Evolutionary conservation across 2,888 invertebrate species (phyloP).

Genomic region (Carabus problematicus): DNA sequence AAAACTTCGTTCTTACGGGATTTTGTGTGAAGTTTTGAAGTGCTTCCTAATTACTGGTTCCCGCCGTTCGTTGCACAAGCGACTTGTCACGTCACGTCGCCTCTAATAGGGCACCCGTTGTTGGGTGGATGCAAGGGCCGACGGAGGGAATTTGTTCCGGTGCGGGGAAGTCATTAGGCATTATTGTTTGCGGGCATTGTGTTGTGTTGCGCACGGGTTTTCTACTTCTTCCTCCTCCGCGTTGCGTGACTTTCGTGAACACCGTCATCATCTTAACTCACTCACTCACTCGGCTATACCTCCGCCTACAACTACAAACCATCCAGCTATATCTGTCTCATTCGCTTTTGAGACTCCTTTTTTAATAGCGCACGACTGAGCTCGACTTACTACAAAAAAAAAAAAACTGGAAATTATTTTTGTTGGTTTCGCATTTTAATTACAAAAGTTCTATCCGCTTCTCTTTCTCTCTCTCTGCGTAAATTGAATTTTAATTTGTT

Average conservation of each 20-base stretch:
- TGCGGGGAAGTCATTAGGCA: slow-evolving; percentile 38
- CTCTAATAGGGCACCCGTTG: background rate
- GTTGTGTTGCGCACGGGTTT: slow-evolving; percentile 15
- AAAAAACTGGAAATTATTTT: slow-evolving; percentile 24
- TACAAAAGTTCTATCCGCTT: slow-evolving; percentile 20
- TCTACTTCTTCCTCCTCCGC: background rate
- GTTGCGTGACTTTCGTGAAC: slow-evolving; percentile 9
- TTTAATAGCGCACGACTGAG: slow-evolving; percentile 3
- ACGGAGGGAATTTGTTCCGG: background rate
- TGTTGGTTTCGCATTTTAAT: slow-evolving; percentile 32
- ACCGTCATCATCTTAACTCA: background rate
- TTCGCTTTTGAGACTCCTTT: background rate
- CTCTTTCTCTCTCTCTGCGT: slow-evolving; percentile 11
- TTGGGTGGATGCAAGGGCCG: background rate
- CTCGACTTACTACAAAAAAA: background rate
- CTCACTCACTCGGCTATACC: background rate
- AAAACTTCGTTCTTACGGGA: slow-evolving; percentile 27
- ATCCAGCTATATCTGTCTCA: background rate
- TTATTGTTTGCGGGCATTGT: slow-evolving; percentile 39
- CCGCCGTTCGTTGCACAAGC: slow-evolving; percentile 6
- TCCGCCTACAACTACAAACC: too few species aligned
- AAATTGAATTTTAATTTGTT: slow-evolving; percentile 39
- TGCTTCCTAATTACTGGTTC: slow-evolving; percentile 39
- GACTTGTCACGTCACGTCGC: background rate
- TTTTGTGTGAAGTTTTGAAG: slow-evolving; percentile 40